Conservation (phyloP, 1,140 invertebrate genomes). For the Proales similis region DNA sequence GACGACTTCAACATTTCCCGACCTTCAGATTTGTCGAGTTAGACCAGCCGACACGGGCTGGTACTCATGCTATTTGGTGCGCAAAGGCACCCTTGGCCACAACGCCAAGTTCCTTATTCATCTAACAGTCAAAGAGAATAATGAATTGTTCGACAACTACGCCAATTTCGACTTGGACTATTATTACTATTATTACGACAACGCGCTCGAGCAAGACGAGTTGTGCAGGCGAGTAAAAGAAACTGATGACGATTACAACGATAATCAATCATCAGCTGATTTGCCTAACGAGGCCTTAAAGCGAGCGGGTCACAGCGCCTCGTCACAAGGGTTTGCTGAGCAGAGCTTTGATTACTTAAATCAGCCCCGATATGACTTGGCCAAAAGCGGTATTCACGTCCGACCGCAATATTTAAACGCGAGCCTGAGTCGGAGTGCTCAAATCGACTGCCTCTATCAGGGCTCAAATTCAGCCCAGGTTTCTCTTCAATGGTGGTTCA, state of each 20-base stretch:
- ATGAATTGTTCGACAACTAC: too few relatives aligned
- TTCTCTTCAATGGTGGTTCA: too few relatives aligned
- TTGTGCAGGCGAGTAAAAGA: background rate
- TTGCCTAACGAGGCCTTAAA: background rate
- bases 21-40: constrained; percentile 27
- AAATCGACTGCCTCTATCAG: constrained; percentile 10
- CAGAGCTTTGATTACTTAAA: background rate
- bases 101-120: constrained; percentile 26
- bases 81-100: background rate
- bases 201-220: background rate
- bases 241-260: background rate
- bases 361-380: background rate
- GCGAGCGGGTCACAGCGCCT: background rate
- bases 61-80: constrained; percentile 35
- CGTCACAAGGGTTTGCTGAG: background rate
- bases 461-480: constrained; percentile 19
- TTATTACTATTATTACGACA: background rate
- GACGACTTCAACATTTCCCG: too few relatives aligned
- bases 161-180: background rate
- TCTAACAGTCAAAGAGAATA: background rate
- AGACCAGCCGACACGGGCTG: constrained; percentile 12
- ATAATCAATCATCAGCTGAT: background rate
- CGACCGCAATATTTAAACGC: background rate
- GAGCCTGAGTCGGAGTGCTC: background rate
- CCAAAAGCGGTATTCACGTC: background rate